Percentiles rank a stretch among this genome's conserved stretches.
phyloP scores from a whole-genome alignment of 2,888 invertebrate genomes.

The Meghimatium bilineatum region DNA sequence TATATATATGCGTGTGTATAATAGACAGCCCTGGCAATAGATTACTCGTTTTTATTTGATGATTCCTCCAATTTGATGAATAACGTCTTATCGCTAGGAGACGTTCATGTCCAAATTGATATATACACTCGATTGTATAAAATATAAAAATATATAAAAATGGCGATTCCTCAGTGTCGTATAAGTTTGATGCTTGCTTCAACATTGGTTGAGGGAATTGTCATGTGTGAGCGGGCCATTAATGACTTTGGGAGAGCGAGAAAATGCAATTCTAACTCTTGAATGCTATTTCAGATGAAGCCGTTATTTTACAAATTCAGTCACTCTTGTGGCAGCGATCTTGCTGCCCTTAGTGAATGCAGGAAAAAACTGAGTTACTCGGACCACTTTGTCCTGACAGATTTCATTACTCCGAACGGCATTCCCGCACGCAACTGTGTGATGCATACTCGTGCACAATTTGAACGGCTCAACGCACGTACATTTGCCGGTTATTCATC shows the following conservation, averaged over 20 bases:
- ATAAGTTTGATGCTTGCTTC: background rate
- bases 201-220: background rate
- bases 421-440: constrained; percentile 25
- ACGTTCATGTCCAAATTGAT: background rate
- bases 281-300: background rate
- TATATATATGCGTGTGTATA: constrained; percentile 15
- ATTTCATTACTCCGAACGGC: constrained; percentile 4
- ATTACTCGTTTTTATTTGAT: background rate
- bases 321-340: background rate
- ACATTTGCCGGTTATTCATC: constrained; percentile 34
- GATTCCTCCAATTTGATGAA: background rate
- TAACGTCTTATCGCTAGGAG: background rate
- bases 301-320: background rate
- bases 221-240: background rate
- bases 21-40: background rate
- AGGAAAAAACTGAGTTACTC: constrained; percentile 18
- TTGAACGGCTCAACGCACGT: constrained; percentile 13
- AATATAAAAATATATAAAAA: background rate
- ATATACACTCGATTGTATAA: background rate
- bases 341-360: background rate
- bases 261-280: background rate
- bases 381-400: constrained; percentile 5
- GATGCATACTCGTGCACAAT: constrained; percentile 9
- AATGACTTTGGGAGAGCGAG: background rate
- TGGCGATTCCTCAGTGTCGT: background rate